Evolutionary conservation across 2,113 vertebrate genomes (phyloP).

Genomic region (Callaeas wilsoni): DNA sequence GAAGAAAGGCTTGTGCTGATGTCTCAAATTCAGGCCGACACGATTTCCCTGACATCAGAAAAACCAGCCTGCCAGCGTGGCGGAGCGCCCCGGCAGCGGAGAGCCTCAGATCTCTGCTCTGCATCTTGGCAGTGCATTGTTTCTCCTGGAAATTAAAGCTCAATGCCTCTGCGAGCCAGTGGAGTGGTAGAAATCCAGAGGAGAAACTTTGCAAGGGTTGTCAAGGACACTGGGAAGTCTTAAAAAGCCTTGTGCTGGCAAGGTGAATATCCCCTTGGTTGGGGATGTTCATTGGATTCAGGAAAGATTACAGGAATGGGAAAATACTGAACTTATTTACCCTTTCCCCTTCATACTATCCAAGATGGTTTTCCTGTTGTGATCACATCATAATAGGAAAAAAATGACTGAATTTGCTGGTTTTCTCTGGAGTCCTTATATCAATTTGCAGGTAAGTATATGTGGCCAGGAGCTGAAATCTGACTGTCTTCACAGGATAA

Average conservation of each 20-base stretch:
- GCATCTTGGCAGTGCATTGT: background rate
- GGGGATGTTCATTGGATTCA: background rate
- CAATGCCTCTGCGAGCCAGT: background rate
- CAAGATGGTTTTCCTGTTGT: background rate
- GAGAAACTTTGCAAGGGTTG: background rate
- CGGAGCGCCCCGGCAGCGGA: background rate
- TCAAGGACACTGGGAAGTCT: background rate
- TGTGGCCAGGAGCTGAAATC: background rate
- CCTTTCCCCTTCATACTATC: background rate
- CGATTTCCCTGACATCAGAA: conserved; percentile 46
- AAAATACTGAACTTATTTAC: background rate
- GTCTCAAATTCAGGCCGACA: conserved; percentile 44
- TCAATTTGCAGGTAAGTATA: background rate
- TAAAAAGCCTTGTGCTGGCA: background rate
- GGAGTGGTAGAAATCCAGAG: background rate
- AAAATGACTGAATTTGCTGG: background rate
- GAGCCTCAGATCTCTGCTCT: conserved; percentile 52
- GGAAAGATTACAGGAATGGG: background rate
- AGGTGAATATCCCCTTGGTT: background rate
- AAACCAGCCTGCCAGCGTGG: conserved; percentile 3
- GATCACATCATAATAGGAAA: background rate
- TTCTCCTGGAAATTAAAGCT: conserved; percentile 37
- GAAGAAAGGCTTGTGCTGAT: conserved; percentile 65
- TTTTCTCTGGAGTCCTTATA: background rate
- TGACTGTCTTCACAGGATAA: background rate